These are phyloP conservation scores for Exocentrus adspersus DNA, from an alignment of 2,888 invertebrate species.

Conservation along the genomic window DNA sequence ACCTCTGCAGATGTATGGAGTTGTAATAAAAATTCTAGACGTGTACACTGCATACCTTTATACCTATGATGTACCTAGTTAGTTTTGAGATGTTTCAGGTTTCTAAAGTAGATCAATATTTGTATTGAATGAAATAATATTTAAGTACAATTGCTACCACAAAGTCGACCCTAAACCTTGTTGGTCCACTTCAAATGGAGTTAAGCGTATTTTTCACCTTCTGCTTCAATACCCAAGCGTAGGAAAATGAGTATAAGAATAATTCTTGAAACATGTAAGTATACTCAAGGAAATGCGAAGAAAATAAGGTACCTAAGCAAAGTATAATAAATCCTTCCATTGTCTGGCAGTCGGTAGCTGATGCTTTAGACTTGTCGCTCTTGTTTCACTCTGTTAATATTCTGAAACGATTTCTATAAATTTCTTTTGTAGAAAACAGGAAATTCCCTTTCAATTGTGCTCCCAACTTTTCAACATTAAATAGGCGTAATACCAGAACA, in stretches of 20 bases:
- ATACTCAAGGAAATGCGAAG: not conserved
- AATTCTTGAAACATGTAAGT: no score
- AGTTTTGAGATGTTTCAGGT: no score
- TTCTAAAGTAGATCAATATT: no score
- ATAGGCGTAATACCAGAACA: constrained; percentile 17
- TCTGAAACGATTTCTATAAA: constrained; percentile 5
- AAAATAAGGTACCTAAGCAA: not conserved
- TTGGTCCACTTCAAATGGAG: no score
- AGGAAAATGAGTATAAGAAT: not conserved
- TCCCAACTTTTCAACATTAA: constrained; percentile 3
- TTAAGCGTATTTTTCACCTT: no score
- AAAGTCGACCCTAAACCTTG: no score
- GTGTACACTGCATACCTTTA: not conserved
- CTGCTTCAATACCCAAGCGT: not conserved
- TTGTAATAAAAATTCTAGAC: not conserved
- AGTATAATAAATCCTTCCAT: no score
- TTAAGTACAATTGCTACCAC: no score
- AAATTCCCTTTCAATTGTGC: constrained; percentile 1
- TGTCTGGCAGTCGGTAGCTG: no score
- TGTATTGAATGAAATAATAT: no score
- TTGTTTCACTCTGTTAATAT: constrained; percentile 3
- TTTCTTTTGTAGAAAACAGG: constrained; percentile 3
- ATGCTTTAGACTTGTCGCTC: not conserved
- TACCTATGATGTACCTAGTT: no score
- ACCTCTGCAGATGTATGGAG: not conserved